Evolutionary conservation across 2,113 vertebrate genomes (phyloP).

Genomic region (Heterocephalus glaber): DNA sequence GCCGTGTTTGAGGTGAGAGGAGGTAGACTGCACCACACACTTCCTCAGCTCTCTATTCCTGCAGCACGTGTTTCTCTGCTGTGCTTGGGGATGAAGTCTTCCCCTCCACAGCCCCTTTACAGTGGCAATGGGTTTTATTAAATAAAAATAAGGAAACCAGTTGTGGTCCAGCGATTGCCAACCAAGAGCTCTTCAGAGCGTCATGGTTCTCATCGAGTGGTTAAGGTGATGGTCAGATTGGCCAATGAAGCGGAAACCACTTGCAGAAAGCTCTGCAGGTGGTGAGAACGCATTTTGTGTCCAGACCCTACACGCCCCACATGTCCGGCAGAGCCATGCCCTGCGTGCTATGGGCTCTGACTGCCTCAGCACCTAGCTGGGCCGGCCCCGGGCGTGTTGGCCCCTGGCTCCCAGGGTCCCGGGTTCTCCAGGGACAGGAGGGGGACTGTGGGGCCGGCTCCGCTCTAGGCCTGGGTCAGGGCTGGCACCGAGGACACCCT

Average conservation of each 20-base stretch:
- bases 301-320: no score
- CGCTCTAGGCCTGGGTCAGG: no score
- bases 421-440: no score
- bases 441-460: no score
- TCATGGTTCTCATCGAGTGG: not conserved
- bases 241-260: not conserved
- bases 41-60: not conserved
- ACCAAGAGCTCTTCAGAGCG: not conserved
- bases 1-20: constrained; percentile 29
- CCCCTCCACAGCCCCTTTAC: not conserved
- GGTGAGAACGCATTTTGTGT: no score
- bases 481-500: no score
- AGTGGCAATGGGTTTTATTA: not conserved
- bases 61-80: not conserved
- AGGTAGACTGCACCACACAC: not conserved
- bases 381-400: no score
- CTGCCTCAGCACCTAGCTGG: no score
- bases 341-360: no score
- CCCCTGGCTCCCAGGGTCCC: no score
- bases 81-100: not conserved
- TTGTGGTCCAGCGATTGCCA: not conserved
- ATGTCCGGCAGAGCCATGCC: no score
- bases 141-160: not conserved
- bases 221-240: not conserved
- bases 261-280: no score